Percentiles rank a stretch among this genome's conserved stretches.
phyloP scores from a whole-genome alignment of 2,888 invertebrate genomes.

The Julus scanicus region DNA sequence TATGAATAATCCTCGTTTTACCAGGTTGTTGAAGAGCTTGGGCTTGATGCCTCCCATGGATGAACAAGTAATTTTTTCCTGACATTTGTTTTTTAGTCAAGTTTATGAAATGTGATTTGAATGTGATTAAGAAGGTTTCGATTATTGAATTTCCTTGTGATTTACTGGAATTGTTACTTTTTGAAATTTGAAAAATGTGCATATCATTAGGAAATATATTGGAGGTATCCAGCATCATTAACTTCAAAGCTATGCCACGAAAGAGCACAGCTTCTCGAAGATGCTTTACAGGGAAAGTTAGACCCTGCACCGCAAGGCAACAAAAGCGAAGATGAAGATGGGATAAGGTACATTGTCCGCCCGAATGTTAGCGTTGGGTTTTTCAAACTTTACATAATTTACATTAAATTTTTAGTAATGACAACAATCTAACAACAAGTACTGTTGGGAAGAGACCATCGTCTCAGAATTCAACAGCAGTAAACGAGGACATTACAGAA shows the following conservation, averaged over 20 bases:
- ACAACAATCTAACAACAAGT: background rate
- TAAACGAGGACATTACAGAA: background rate
- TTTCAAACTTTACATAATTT: too few relatives aligned
- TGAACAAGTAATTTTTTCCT: conserved; percentile 54
- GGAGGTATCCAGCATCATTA: conserved; percentile 54
- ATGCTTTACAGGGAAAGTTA: conserved; percentile 48
- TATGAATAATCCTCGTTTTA: conserved; percentile 71
- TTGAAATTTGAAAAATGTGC: too few relatives aligned
- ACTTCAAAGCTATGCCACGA: conserved; percentile 22
- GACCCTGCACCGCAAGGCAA: background rate
- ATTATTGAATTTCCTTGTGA: too few relatives aligned
- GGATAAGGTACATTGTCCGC: background rate
- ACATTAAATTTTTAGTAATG: background rate
- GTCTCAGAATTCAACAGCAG: background rate
- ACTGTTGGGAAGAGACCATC: background rate
- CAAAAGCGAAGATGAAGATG: background rate
- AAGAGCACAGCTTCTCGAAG: conserved; percentile 12
- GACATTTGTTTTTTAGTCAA: background rate
- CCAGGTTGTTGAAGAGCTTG: conserved; percentile 47
- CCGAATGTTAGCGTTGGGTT: background rate
- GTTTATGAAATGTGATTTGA: too few relatives aligned
- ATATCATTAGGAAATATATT: conserved; percentile 53
- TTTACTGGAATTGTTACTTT: too few relatives aligned
- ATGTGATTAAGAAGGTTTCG: too few relatives aligned
- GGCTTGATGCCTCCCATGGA: conserved; percentile 53